phyloP scores from a whole-genome alignment of 2,797 vertebrate species.

The Coendou prehensilis region DNA sequence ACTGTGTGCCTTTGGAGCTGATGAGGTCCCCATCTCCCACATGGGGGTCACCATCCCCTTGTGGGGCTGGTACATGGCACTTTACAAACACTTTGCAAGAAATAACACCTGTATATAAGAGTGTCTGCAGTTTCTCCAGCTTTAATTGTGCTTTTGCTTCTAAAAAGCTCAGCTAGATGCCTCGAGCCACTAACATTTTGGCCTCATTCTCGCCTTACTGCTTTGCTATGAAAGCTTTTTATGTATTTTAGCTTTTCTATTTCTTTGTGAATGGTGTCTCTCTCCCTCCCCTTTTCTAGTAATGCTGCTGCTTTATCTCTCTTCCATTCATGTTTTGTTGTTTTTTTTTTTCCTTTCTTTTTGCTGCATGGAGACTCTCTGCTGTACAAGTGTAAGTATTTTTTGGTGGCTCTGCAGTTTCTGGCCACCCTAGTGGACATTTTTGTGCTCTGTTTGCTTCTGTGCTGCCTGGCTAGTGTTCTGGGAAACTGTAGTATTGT shows the following conservation, averaged over 20 bases:
- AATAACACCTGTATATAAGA: background rate
- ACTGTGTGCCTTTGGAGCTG: background rate
- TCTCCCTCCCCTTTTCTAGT: conserved; percentile 78
- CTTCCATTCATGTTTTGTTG: conserved; percentile 89
- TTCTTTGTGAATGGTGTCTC: conserved; percentile 83
- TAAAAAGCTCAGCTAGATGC: background rate
- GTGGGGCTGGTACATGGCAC: background rate
- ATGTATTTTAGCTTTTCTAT: conserved; percentile 80
- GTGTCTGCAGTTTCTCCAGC: background rate
- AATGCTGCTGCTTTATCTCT: conserved; percentile 89
- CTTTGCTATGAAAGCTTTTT: conserved; percentile 81
- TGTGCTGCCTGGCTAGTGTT: conserved; percentile 82
- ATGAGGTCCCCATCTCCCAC: background rate
- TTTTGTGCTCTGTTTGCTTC: conserved; percentile 86
- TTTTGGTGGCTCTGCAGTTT: conserved; percentile 87
- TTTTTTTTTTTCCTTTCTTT: conserved; percentile 90
- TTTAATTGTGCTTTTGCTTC: conserved; percentile 40
- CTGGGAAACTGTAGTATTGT: conserved; percentile 74
- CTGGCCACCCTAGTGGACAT: conserved; percentile 82
- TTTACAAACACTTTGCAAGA: background rate
- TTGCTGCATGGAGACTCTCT: conserved; percentile 96
- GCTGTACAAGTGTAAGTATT: conserved; percentile 96
- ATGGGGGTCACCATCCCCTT: background rate
- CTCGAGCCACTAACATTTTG: background rate
- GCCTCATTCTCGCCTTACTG: conserved; percentile 77